Base-by-base conservation (phyloP, 2,113 vertebrate species). In the Gopherus evgoodei region DNA sequence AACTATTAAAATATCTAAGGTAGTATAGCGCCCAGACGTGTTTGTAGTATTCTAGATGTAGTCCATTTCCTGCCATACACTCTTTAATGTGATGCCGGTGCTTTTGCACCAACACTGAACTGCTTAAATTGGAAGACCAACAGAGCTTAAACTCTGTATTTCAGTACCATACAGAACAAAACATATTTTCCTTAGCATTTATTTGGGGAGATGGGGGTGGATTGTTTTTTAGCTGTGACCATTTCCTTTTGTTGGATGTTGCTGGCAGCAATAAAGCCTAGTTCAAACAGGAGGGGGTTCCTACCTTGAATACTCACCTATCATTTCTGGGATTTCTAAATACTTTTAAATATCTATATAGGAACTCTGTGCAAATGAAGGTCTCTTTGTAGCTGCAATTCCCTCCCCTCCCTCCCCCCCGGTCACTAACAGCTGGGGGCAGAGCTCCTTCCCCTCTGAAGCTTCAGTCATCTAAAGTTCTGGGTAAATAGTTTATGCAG, bases 381-480 rank as follows among this genome's bases (percentile, higher is more conserved):
- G 35, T 72, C 8, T 72, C 8, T 38, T 72, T 72, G 16, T 38
- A n/a, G 17, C 65, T 72, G 35, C 10, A 72, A 7, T 24, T 22
- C 3, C 17, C n/a, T 19, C 8, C 14, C 8, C 62, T 1, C 8
- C 6, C 27, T 3, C 19, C 3, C 6, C 27, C 53, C 21, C 7
- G 3, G 21, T 69, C 35, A 72, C 35, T 8, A 38, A 38, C 6
- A 72, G 65, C n/a, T 72, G 19, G 35, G 35, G 65, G 5, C 65
- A 38, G 17, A 21, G 35, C 19, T 38, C 16, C 8, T n/a, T 35
- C 7, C 35, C 16, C 35, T 69, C 62, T 69, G 62, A 9, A 69
- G 8, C 17, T 22, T 38, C 35, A 72, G 17, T 38, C n/a, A 72
- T n/a, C 65, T 62, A 62, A 62, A 31, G 2, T 11, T 35, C 29